Base-by-base conservation (phyloP, 2,797 vertebrate species). In the Percopsis omiscomaycus region DNA sequence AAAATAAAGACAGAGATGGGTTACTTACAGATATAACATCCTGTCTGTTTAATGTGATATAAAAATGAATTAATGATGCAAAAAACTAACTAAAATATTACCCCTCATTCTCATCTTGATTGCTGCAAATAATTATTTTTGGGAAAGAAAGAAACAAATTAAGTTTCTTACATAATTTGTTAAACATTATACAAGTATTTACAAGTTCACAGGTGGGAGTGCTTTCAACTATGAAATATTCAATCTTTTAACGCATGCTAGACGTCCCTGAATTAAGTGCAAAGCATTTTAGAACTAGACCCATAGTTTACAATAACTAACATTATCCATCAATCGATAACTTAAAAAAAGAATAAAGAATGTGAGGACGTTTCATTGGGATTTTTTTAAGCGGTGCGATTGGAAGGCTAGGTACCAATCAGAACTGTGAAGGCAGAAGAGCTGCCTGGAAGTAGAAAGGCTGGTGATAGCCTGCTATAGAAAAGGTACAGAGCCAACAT, bases 391-490 rank as follows among this genome's bases (percentile, higher is more conserved):
- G 68, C 63, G 59, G 62, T 49, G 47, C 44, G 68, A 75, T 28
- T 71, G 56, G 53, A 61, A 50, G 50, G 58, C 64, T 65, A 55
- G 63, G 32, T 10, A 55, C 73, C 73, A 81, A 77, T 81, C 71
- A 3, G 52, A 71, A 69, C 51, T 46, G 47, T 48, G 51, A 50
- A 49, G 58, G 47, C 53, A 70, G 66, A 63, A 68, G 30, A 71
- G 54, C 69, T 59, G 56, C 59, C 60, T 78, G 64, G 45, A 74
- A 67, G 55, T 67, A 77, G 50, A 78, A 78, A 81, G 37, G 6
- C 37, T 42, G 6, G 37, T 42, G 37, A 42, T 42, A 42, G 37
- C 37, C 8, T 42, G 32, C 32, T 42, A 42, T 42, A 42, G 37
- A 42, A 42, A 22, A 42, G 37, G 37, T 42, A 42, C 9, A 42